A percentile compares a stretch with the other conserved stretches of the same genome.
Evolutionary conservation across 1,140 invertebrate species (phyloP).

Genomic region (Tetraneura akinire): DNA sequence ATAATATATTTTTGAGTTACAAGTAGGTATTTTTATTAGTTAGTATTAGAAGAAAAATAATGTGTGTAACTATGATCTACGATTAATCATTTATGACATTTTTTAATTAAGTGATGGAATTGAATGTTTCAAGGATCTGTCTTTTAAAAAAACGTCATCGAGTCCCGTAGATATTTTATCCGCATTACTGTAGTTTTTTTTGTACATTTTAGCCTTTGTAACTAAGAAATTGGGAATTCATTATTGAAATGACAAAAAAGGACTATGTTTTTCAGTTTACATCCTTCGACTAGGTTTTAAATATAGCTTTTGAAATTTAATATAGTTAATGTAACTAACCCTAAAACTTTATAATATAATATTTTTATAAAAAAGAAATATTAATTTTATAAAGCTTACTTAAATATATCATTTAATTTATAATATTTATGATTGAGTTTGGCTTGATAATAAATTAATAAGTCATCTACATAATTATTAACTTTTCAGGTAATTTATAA

Average conservation of each 20-base stretch:
- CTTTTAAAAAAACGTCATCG: background rate
- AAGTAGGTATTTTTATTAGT: background rate
- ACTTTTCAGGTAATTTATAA: too few relatives aligned
- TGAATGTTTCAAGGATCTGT: conserved; percentile 11
- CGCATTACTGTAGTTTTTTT: background rate
- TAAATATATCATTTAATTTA: too few relatives aligned
- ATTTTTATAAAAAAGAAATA: too few relatives aligned
- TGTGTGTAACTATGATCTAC: background rate
- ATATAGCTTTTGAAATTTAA: background rate
- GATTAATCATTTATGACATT: conserved; percentile 15
- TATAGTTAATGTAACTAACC: background rate
- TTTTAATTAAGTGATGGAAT: conserved; percentile 19
- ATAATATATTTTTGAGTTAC: background rate
- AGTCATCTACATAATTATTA: too few relatives aligned
- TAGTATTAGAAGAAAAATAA: background rate
- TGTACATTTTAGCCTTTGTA: background rate
- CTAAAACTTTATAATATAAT: too few relatives aligned
- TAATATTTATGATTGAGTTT: too few relatives aligned
- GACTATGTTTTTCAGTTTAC: too few relatives aligned
- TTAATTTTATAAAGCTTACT: too few relatives aligned
- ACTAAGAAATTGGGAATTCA: background rate
- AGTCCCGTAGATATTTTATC: background rate
- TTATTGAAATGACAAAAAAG: conserved; percentile 20
- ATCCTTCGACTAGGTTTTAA: too few relatives aligned
- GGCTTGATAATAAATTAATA: too few relatives aligned